These are phyloP conservation scores for Drosophila trapezifrons DNA, from an alignment of 1,140 invertebrate genomes.

Conservation along the genomic window DNA sequence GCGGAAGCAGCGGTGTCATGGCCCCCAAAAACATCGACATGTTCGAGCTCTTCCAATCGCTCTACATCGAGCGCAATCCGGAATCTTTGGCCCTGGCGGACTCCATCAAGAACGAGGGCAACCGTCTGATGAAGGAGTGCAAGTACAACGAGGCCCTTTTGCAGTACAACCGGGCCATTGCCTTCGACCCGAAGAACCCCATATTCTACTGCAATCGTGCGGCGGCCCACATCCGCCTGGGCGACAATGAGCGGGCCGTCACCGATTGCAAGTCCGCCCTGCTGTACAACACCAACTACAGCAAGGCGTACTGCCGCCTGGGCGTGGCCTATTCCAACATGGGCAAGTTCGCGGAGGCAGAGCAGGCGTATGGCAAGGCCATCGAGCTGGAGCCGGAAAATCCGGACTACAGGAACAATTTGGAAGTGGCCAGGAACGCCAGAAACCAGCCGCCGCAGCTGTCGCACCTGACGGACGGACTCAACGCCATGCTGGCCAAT, in stretches of 20 bases:
- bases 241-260: constrained; percentile 91
- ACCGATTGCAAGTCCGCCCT: constrained; percentile 95
- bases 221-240: constrained; percentile 94
- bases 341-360: constrained; percentile 92
- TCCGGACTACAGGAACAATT: constrained; percentile 94
- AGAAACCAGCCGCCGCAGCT: constrained; percentile 84
- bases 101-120: constrained; percentile 92
- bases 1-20: constrained; percentile 65
- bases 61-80: constrained; percentile 81
- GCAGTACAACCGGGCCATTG: constrained; percentile 93
- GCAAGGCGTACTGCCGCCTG: constrained; percentile 97
- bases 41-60: constrained; percentile 84
- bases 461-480: constrained; percentile 62
- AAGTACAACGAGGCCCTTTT: constrained; percentile 91
- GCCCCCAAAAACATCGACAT: constrained; percentile 82
- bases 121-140: constrained; percentile 93
- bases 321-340: constrained; percentile 95
- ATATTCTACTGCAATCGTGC: constrained; percentile 98
- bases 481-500: constrained; percentile 72
- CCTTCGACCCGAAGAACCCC: constrained; percentile 93
- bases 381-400: constrained; percentile 96
- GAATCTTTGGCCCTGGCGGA: constrained; percentile 89
- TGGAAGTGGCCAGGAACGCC: constrained; percentile 90
- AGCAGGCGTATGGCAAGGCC: constrained; percentile 94
- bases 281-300: constrained; percentile 94